Evolutionary conservation across 2,797 vertebrate species (phyloP).

Genomic region (Galago senegalensis): DNA sequence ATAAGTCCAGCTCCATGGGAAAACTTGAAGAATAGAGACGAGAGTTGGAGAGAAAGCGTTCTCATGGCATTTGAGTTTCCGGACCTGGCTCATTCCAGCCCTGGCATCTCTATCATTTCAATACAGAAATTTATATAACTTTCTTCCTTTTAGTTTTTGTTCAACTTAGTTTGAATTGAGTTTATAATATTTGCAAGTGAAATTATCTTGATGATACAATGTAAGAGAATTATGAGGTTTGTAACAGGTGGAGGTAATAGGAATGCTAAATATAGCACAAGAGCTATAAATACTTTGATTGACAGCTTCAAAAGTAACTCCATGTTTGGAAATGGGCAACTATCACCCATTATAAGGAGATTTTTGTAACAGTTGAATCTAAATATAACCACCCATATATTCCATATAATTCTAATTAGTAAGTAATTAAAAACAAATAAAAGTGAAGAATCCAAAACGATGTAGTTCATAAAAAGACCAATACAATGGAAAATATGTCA

Average conservation of each 20-base stretch:
- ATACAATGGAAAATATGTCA: neutral
- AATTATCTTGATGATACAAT: constrained; percentile 49
- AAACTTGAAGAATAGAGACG: neutral
- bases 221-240: neutral
- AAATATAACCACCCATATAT: neutral
- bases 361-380: neutral
- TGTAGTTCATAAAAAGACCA: neutral
- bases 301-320: neutral
- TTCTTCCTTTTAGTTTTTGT: constrained; percentile 27
- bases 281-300: neutral
- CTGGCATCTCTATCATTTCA: neutral
- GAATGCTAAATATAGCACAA: constrained; percentile 3
- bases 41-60: neutral
- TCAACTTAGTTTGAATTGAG: constrained; percentile 35
- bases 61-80: neutral
- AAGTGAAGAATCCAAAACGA: neutral
- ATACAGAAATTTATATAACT: neutral
- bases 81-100: neutral
- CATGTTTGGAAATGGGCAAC: neutral
- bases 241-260: neutral
- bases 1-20: neutral
- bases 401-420: neutral
- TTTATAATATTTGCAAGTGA: constrained; percentile 56
- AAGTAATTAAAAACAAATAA: constrained; percentile 6
- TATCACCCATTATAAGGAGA: neutral